Conservation (phyloP, 1,140 invertebrate species). For the Eciton burchellii region DNA sequence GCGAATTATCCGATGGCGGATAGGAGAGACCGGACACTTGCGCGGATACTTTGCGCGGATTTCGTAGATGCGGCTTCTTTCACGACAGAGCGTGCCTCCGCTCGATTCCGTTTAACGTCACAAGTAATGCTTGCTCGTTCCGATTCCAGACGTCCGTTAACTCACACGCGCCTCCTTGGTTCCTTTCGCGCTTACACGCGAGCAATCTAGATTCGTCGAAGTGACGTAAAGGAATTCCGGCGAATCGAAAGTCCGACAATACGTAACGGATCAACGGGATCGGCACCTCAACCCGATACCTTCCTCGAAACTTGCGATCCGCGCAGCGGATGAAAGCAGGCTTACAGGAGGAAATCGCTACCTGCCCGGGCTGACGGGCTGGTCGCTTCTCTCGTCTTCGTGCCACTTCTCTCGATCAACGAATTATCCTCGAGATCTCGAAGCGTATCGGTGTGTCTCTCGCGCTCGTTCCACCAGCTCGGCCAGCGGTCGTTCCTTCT, state of each 20-base stretch:
- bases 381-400: too few relatives aligned
- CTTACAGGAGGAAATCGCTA: background rate
- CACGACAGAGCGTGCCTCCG: background rate
- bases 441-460: background rate
- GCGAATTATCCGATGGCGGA: too few relatives aligned
- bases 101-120: slow-evolving; percentile 8
- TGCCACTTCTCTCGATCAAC: slow-evolving; percentile 1
- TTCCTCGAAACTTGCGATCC: too few relatives aligned
- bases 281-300: too few relatives aligned
- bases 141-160: background rate
- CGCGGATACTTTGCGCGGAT: slow-evolving; percentile 17
- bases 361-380: too few relatives aligned
- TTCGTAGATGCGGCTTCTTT: background rate
- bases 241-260: background rate
- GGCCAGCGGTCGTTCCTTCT: slow-evolving; percentile 66
- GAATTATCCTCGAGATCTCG: slow-evolving; percentile 8
- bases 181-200: background rate
- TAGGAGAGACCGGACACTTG: slow-evolving; percentile 26
- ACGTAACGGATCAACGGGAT: too few relatives aligned
- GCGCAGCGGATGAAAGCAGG: background rate
- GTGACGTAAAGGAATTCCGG: background rate
- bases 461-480: slow-evolving; percentile 38
- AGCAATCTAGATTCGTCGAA: background rate
- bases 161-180: background rate
- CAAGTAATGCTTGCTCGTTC: slow-evolving; percentile 16